These are phyloP conservation scores for Aromia moschata DNA, from an alignment of 2,888 invertebrate species.

Conservation along the genomic window DNA sequence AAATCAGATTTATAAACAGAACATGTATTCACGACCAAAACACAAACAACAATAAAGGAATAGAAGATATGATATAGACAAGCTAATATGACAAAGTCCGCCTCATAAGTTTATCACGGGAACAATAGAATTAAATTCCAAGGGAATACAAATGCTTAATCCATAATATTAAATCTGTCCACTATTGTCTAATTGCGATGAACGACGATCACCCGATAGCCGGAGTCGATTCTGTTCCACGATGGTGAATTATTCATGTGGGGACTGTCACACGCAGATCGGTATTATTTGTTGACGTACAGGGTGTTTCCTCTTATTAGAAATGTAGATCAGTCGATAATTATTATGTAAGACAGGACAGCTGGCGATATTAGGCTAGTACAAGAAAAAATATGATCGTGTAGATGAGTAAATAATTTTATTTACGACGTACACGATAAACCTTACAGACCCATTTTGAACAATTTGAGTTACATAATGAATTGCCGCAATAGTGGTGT, in stretches of 20 bases:
- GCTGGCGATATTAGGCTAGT: not conserved
- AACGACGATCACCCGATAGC: constrained; percentile 55
- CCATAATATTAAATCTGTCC: constrained; percentile 61
- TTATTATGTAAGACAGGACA: not conserved
- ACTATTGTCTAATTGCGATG: constrained; percentile 61
- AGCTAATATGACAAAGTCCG: constrained; percentile 58
- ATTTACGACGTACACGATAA: too few relatives aligned
- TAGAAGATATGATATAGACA: constrained; percentile 52
- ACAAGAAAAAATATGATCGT: too few relatives aligned
- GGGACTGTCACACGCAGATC: constrained; percentile 20
- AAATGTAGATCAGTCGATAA: constrained; percentile 2
- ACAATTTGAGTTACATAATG: too few relatives aligned
- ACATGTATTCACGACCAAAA: constrained; percentile 25
- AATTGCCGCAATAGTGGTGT: too few relatives aligned
- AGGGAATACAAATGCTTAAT: constrained; percentile 59
- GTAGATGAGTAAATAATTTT: too few relatives aligned
- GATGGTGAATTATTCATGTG: constrained; percentile 33
- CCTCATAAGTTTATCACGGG: constrained; percentile 57
- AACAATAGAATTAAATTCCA: constrained; percentile 59
- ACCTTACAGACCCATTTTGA: too few relatives aligned
- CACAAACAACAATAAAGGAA: constrained; percentile 27
- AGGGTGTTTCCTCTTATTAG: constrained; percentile 15
- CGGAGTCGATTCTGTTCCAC: constrained; percentile 24
- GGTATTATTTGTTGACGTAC: constrained; percentile 15
- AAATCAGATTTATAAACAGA: constrained; percentile 16